Base-by-base conservation (phyloP, 2,113 vertebrate genomes). In the Oenanthe oenanthe region DNA sequence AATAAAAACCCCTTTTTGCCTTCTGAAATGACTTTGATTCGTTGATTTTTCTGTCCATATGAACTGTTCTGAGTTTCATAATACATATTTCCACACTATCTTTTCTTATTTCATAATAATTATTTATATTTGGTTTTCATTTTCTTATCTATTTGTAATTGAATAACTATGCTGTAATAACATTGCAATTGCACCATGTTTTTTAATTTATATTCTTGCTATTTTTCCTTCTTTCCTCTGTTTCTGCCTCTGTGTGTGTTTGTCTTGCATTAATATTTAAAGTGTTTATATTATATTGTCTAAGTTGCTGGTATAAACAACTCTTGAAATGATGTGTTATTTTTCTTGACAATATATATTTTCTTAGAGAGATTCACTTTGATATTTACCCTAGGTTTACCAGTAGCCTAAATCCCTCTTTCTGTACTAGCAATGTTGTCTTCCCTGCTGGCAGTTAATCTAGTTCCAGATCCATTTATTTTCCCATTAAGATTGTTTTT, bases 1-100 rank as follows among this genome's bases (percentile, higher is more conserved):
- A 17, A 10, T 26, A 65, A 51, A 36, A 6, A 1, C 6, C 1
- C 1, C 2, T 11, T 26, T 56, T 56, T 47, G 13, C 11, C 15
- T 50, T 50, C 21, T 90, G 24, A 83, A 65, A 2, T 54, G 14
- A 17, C 17, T 71, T 79, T 53, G 6, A 29, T 7, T 53, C 24
- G 17, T n/a, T 61, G 47, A 57, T 42, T 71, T 3, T 75, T 81
- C 28, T 51, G 3, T 31, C 25, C 8, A 1, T n/a, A 17, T 32
- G 26, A 71, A 13, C 9, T n/a, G 5, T 65, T 73, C 32, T 54
- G 32, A 32, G 54, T 53, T 54, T 78, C 21, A 32, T 47, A 53
- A 58, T 34, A 9, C 4, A 8, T 82, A 19, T 40, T 45, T 51
- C 4, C 3, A 40, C 7, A n/a, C 29, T 15, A 38, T 7, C 10